phyloP scores from a whole-genome alignment of 2,888 invertebrate species.

The Trypoxylon attenuatum region DNA sequence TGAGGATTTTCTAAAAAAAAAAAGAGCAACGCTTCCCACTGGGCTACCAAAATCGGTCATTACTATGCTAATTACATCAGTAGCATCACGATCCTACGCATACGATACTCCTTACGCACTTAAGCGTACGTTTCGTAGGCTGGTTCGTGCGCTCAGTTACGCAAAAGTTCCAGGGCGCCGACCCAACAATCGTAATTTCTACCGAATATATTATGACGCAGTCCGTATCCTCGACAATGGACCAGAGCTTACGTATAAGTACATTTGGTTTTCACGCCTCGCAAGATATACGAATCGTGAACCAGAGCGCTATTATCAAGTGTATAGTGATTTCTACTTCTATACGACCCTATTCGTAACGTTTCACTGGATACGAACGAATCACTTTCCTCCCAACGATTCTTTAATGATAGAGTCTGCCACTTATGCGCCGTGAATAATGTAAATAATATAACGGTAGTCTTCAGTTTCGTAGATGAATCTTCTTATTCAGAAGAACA shows the following conservation, averaged over 20 bases:
- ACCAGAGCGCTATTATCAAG: conserved; percentile 9
- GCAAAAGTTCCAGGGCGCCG: conserved; percentile 27
- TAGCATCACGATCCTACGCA: conserved; percentile 20
- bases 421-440: neutral
- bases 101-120: conserved; percentile 11
- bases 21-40: conserved; percentile 1
- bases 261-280: conserved; percentile 27
- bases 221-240: conserved; percentile 5
- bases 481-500: too few relatives aligned
- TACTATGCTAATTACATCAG: conserved; percentile 37
- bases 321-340: neutral
- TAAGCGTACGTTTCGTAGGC: conserved; percentile 11
- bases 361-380: neutral
- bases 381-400: neutral
- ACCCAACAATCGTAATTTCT: conserved; percentile 20
- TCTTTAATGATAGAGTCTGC: neutral
- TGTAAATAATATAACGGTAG: too few relatives aligned
- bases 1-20: conserved; percentile 3
- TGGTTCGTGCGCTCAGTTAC: conserved; percentile 10
- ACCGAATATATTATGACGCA: conserved; percentile 26
- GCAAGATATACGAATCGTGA: neutral
- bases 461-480: too few relatives aligned
- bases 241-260: neutral
- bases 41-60: conserved; percentile 24
- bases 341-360: neutral